phyloP scores from a whole-genome alignment of 2,888 invertebrate genomes.

The Acanthosepion esculentum region DNA sequence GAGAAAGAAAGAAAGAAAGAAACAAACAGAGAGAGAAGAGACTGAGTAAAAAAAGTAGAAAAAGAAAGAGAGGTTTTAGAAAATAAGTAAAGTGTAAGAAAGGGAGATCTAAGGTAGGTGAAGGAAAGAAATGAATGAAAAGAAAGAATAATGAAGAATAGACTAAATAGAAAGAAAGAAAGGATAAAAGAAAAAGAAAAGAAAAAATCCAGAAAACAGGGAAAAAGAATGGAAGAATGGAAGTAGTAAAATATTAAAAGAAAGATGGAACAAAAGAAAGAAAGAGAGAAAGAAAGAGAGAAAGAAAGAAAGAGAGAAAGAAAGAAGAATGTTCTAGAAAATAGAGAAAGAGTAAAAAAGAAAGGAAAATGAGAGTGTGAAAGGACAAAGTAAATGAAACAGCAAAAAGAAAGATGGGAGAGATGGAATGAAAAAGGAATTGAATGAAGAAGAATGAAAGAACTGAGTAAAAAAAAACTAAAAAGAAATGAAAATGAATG shows the following conservation, averaged over 20 bases:
- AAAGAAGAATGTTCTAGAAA: not conserved
- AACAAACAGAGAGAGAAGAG: not conserved
- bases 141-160: not conserved
- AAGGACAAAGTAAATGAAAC: not conserved
- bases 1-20: not conserved
- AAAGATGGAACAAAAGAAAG: not conserved
- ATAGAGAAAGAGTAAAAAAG: not conserved
- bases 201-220: not conserved
- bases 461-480: not conserved
- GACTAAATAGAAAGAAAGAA: not conserved
- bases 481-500: not conserved
- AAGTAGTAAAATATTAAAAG: not conserved
- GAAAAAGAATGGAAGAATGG: not conserved
- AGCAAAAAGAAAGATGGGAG: not conserved
- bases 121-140: not conserved
- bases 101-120: not conserved
- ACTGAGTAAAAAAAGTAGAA: not conserved
- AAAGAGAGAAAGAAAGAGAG: not conserved
- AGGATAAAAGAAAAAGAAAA: not conserved
- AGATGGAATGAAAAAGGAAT: not conserved
- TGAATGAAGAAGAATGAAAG: not conserved
- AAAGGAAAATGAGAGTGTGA: not conserved
- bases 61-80: not conserved
- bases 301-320: not conserved
- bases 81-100: not conserved